Conservation (phyloP, 37 sponge, comb jelly and placozoan genomes). For the Cladorhizidae sp. region DNA sequence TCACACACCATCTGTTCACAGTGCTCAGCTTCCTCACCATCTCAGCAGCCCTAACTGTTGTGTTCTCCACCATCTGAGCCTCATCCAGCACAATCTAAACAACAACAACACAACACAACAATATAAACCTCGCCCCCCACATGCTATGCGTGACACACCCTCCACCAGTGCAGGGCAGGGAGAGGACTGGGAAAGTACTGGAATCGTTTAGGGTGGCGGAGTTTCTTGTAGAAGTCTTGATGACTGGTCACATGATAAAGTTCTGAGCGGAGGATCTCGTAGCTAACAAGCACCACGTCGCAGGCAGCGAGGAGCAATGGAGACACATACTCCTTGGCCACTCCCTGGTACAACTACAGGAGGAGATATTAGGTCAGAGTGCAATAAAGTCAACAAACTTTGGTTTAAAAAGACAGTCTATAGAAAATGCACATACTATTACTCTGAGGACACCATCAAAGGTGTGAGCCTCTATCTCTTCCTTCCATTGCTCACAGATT, state of each 20-base stretch:
- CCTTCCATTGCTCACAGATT: slow-evolving; percentile 78
- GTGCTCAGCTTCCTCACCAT: slow-evolving; percentile 68
- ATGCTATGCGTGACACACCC: slow-evolving; percentile 42
- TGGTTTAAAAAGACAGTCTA: too few relatives aligned
- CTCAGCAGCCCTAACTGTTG: slow-evolving; percentile 63
- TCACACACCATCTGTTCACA: slow-evolving; percentile 84
- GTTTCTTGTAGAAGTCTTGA: slow-evolving; percentile 30
- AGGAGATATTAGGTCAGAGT: neutral
- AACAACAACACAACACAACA: neutral
- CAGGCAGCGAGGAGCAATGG: slow-evolving; percentile 51
- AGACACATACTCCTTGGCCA: slow-evolving; percentile 49
- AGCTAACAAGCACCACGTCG: slow-evolving; percentile 79
- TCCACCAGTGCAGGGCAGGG: slow-evolving; percentile 82
- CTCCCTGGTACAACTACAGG: slow-evolving; percentile 62
- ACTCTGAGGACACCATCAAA: slow-evolving; percentile 33
- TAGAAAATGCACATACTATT: slow-evolving; percentile 39
- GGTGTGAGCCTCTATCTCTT: slow-evolving; percentile 79
- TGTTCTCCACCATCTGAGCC: slow-evolving; percentile 89
- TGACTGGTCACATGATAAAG: slow-evolving; percentile 58
- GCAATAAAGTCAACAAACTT: neutral
- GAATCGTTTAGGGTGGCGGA: slow-evolving; percentile 67
- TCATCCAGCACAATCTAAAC: slow-evolving; percentile 82
- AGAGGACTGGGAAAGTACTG: slow-evolving; percentile 69
- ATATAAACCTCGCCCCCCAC: neutral
- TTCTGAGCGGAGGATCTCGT: slow-evolving; percentile 69